phyloP scores from a whole-genome alignment of 2,888 invertebrate genomes.

The Oxyteleia sp. region DNA sequence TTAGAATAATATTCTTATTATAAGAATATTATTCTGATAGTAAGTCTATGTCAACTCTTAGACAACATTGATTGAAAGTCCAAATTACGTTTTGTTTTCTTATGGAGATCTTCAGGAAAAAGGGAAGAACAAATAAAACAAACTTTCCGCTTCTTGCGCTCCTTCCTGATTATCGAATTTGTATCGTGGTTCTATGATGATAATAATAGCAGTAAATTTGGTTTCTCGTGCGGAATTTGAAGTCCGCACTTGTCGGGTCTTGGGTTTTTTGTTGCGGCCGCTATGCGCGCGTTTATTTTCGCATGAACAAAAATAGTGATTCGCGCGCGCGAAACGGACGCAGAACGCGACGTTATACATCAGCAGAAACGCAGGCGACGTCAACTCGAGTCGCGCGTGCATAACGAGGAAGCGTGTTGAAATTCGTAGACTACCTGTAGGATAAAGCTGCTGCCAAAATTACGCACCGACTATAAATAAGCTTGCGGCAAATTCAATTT shows the following conservation, averaged over 20 bases:
- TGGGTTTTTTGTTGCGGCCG: constrained; percentile 45
- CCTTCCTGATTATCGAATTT: background rate
- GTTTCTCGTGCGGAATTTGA: constrained; percentile 35
- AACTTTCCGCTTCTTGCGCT: background rate
- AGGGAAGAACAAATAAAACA: no score
- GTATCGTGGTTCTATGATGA: constrained; percentile 7
- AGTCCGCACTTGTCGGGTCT: constrained; percentile 1
- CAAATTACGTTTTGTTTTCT: no score
- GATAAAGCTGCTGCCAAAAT: constrained; percentile 70
- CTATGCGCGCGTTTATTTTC: constrained; percentile 68
- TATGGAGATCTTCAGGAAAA: no score
- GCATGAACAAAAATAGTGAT: constrained; percentile 72
- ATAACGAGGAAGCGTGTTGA: no score
- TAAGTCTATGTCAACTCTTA: no score
- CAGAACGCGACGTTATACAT: constrained; percentile 57
- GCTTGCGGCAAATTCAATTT: constrained; percentile 44
- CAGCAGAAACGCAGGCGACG: no score
- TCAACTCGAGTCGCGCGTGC: no score
- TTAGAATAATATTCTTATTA: no score
- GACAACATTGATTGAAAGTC: no score
- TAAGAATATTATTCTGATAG: no score
- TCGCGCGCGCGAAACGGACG: constrained; percentile 58
- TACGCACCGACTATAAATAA: constrained; percentile 72
- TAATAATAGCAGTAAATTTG: constrained; percentile 14
- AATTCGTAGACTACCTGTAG: constrained; percentile 71